Base-by-base conservation (phyloP, 2,797 vertebrate species). In the Hybognathus amarus region DNA sequence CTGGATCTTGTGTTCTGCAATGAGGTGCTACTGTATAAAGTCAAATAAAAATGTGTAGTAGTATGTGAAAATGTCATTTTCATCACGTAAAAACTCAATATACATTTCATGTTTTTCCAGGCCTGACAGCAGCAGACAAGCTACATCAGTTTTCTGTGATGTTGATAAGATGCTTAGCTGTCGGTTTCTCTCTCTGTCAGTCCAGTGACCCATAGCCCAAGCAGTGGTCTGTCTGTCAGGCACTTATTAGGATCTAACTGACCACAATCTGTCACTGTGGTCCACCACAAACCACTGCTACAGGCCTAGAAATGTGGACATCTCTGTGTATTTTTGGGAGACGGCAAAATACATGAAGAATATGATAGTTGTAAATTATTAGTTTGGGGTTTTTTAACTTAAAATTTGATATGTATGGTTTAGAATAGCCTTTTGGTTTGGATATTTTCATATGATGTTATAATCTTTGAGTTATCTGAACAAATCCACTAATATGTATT, bases 271-370 rank as follows among this genome's bases (percentile, higher is more conserved):
- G 36, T 67, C 54, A 18, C 59, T 66, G 79, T 40, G 52, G 45
- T 68, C 52, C 40, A 80, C 71, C 80, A 86, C 80, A 85, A 66
- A 63, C 68, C 74, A 54, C 66, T 66, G 36, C 36, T 20, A 68
- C 64, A 50, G 9, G 40, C 42, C 66, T 64, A 56, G n/a, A 13
- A 20, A 36, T 54, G 40, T 73, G 52, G 36, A 81, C 13, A 47
- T 47, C 40, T 66, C 63, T 33, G 17, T 69, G 11, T 42, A 42
- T 42, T 40, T n/a, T 42, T 24, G 6, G n/a, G 38, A 69, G 38
- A 69, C 2, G 22, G 15, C 22, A 69, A 36, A 36, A 66, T 1
- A 66, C 9, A 20, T 5, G 30, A 67, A 33, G 10, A 9, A 71
- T 17, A 30, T 10, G 5, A 20, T 52, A 0, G 0, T 27, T 45